Evolutionary conservation across 2,113 vertebrate genomes (phyloP), one percentile per base, ranked within the genome.

Genomic region (Oreotrochilus melanogaster): DNA sequence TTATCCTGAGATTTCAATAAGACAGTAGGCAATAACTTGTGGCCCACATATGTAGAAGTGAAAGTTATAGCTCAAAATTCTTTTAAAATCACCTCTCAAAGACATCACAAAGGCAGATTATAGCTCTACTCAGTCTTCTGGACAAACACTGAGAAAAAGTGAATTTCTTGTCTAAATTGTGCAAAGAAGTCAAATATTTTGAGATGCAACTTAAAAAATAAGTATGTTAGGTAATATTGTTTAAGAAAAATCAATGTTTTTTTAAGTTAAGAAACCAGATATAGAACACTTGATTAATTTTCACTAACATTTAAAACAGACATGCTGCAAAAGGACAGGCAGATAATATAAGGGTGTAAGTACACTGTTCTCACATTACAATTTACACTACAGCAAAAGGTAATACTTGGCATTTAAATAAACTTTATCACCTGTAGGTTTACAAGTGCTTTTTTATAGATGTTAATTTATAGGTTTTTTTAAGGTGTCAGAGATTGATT

Each of bases 171-270:
- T 66, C 57, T 86, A 92, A 93, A 93, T 47, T 84, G 47, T 53
- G 61, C 30, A 74, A 86, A 60, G 35, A 86, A 60, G 35, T 54
- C 12, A 91, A 78, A 75, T 53, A 65, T 78, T 91, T 92, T 92
- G 61, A 88, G 53, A 89, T 65, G 45, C 6, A 78, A 50, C 4
- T 61, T 39, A 30, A 56, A 83, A 88, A 65, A 60, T 8, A 70
- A 43, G 3, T 6, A 3, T 43, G 2, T 39, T 56, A 61, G 91
- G 10, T 57, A 75, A 62, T 35, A 53, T 28, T 64, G 13, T 4
- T 8, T 11, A 30, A 18, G 15, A 18, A 87, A 93, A 64, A 24
- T 51, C 56, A 53, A 35, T 14, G 6, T 0, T 64, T 60, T n/a
- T 86, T 87, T 60, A 47, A 4, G 2, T 76, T 85, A 81, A 56